Conservation (phyloP, 2,888 invertebrate genomes). For the Dysmachus trigonus region DNA sequence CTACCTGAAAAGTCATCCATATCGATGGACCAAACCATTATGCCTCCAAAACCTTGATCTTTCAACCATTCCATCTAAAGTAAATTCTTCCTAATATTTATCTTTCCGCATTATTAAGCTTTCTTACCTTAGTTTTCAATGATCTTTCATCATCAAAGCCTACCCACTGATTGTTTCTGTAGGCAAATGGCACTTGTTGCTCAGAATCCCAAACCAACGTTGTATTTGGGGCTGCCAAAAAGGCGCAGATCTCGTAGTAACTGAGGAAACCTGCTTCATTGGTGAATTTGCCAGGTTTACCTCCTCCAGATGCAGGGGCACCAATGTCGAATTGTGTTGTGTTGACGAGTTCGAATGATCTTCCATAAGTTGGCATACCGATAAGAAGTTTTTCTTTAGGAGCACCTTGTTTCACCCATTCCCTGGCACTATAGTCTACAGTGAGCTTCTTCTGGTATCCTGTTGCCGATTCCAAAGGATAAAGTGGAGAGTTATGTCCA, state of each 20-base stretch:
- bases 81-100: not conserved
- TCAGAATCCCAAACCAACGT: constrained; percentile 96
- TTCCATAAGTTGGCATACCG: constrained; percentile 93
- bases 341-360: constrained; percentile 88
- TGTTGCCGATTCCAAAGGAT: constrained; percentile 86
- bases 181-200: constrained; percentile 95
- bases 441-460: constrained; percentile 93
- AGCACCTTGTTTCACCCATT: constrained; percentile 93
- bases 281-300: constrained; percentile 85
- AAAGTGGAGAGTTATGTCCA: constrained; percentile 91
- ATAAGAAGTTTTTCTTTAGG: constrained; percentile 94
- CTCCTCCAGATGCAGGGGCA: constrained; percentile 89
- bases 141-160: constrained; percentile 94
- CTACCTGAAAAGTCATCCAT: constrained; percentile 93
- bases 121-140: constrained; percentile 83
- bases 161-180: constrained; percentile 90
- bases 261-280: constrained; percentile 94
- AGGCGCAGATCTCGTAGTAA: constrained; percentile 94
- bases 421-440: constrained; percentile 88
- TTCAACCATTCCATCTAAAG: constrained; percentile 90
- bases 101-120: not conserved
- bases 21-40: constrained; percentile 97
- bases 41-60: constrained; percentile 93
- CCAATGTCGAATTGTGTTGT: constrained; percentile 91
- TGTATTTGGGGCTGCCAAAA: constrained; percentile 88